phyloP scores from a whole-genome alignment of 2,113 vertebrate species.

The Microtus montanus region DNA sequence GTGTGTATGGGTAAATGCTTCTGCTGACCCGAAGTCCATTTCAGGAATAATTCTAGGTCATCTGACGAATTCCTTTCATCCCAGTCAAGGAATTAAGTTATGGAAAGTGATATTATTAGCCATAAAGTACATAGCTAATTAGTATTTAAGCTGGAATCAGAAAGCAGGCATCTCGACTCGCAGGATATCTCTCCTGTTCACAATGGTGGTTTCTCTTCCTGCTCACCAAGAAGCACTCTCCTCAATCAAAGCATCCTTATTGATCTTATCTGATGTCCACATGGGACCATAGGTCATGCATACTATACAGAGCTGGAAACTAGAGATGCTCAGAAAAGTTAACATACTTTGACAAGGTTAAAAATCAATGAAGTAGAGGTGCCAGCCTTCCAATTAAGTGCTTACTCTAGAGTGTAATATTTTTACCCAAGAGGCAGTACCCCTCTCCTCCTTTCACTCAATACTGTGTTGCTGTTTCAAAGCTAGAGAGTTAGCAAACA shows the following conservation, averaged over 20 bases:
- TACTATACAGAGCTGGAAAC: not conserved
- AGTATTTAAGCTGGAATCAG: not conserved
- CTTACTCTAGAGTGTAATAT: slow-evolving; percentile 12
- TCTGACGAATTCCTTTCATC: not conserved
- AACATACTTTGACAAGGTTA: slow-evolving; percentile 36
- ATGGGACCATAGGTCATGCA: not conserved
- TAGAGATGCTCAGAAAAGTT: slow-evolving; percentile 32
- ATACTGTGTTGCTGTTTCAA: not conserved
- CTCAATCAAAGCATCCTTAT: not conserved
- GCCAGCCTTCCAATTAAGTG: slow-evolving; percentile 17
- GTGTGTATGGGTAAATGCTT: not conserved
- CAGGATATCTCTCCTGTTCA: not conserved
- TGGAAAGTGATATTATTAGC: not conserved
- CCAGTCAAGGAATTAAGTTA: not conserved
- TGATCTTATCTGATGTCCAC: not conserved
- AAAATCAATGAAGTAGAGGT: slow-evolving; percentile 59
- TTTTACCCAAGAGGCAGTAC: not conserved
- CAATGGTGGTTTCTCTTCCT: not conserved
- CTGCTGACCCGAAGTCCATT: not conserved
- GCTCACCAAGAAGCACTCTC: not conserved
- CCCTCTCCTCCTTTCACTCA: slow-evolving; percentile 11
- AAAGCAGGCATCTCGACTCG: not conserved
- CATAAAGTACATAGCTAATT: not conserved
- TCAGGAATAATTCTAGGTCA: not conserved
- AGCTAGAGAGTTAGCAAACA: not conserved